Conservation (phyloP, 1,140 invertebrate genomes). For the Listronotus bonariensis region DNA sequence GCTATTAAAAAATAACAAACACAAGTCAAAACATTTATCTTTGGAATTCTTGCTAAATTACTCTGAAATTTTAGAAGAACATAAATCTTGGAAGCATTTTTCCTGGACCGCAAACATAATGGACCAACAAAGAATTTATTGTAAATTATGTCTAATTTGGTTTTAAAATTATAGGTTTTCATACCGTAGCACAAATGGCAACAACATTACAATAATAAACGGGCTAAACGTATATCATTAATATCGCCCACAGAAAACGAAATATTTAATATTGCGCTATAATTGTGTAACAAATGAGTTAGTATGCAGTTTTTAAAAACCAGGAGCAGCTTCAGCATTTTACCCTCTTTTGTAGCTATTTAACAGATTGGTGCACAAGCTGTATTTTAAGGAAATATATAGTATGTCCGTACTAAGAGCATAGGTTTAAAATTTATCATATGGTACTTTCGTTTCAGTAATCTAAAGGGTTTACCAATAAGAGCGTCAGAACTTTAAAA, state of each 20-base stretch:
- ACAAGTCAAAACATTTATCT: too few relatives aligned
- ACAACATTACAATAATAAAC: slow-evolving; percentile 35
- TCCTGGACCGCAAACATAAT: slow-evolving; percentile 24
- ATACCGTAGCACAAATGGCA: slow-evolving; percentile 30
- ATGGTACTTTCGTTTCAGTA: too few relatives aligned
- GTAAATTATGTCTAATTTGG: slow-evolving; percentile 33
- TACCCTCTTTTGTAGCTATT: too few relatives aligned
- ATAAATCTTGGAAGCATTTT: slow-evolving; percentile 26
- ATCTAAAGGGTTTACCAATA: too few relatives aligned
- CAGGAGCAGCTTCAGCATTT: too few relatives aligned
- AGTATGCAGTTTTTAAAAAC: too few relatives aligned
- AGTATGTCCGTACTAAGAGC: too few relatives aligned
- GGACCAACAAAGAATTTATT: slow-evolving; percentile 31
- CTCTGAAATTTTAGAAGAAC: slow-evolving; percentile 18
- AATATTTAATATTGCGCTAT: slow-evolving; percentile 20
- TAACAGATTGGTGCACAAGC: too few relatives aligned
- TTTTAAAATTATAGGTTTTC: slow-evolving; percentile 19
- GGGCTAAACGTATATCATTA: slow-evolving; percentile 32
- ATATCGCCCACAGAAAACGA: slow-evolving; percentile 26
- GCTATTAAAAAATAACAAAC: too few relatives aligned
- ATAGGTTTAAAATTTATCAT: too few relatives aligned
- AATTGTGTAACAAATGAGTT: not conserved
- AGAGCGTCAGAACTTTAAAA: too few relatives aligned
- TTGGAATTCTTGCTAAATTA: slow-evolving; percentile 13
- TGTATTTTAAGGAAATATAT: too few relatives aligned